Evolutionary conservation across 2,888 invertebrate species (phyloP), one percentile per base, ranked within the genome.

Genomic region (Pheosia tremula): DNA sequence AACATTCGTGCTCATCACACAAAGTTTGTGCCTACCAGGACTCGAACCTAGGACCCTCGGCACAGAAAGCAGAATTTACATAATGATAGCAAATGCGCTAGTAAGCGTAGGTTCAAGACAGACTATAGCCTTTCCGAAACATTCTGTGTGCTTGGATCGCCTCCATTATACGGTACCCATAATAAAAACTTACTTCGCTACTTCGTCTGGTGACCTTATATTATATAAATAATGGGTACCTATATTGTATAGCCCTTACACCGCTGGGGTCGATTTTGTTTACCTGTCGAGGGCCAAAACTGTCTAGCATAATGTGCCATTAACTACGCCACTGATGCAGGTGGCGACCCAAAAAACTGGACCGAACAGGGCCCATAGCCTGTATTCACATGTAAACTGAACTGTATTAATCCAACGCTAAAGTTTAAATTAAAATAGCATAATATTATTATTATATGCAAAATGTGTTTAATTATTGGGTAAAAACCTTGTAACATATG

Each of bases 291-390:
- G 75, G 75, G 78, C 76, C 74, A 82, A 87, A 81, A 80, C 82
- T 79, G 75, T 83, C 82, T 85, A 84, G 86, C 85, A 82, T 90
- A 90, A 91, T 90, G 87, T 87, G 83, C 87, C 89, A 91, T 91
- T 90, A 91, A 80, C 71, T 68, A 64, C 62, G 71, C 64, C 72
- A 75, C 80, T 84, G 87, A 89, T 90, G 87, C 90, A 90, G 90
- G 89, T 91, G 82, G 80, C 79, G 84, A 90, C 91, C 90, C 79
- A 61, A 76, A 75, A 75, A 75, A 75, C 64, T 75, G 72, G 70
- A 60, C 36, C 59, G 62, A 53, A 67, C 59, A 67, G 45, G 47
- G 47, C 0, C 11, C 11, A 47, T n/a, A 11, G 2, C n/a, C n/a
- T 47, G 4, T 47, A 11, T 9, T 47, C n/a, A 4, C 47, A 4